Evolutionary conservation across 2,888 invertebrate species (phyloP), one percentile per base, ranked within the genome.

Genomic region (Orthosia gothica): DNA sequence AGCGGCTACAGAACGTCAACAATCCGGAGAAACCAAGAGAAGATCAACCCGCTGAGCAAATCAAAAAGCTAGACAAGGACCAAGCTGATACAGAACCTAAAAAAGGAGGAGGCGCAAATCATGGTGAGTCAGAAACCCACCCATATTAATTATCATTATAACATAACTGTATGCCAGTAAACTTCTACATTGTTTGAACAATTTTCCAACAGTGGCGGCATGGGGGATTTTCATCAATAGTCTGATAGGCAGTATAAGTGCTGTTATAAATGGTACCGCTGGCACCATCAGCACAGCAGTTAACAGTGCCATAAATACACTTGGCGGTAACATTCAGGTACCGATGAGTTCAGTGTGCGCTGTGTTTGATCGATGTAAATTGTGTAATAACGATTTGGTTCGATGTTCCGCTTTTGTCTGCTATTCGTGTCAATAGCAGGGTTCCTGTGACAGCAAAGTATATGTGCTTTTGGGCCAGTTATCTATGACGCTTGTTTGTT

Each of bases 251-350:
- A 92, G 94, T 0, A 95, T 96, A 87, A 92, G 95, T 50, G 92
- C 94, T 55, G 90, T 93, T 40, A 84, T 96, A 77, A 95, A 95
- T 81, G 92, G 94, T 32, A 91, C 94, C 45, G 84, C 95, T 0
- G 81, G 76, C 12, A 87, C 92, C 15, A 85, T 94, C 13, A 93
- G 95, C 9, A 91, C 87, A 0, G 94, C 94, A 1, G 90, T 96
- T 54, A 95, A 96, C 87, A 93, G 92, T 83, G 93, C 93, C 59
- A 93, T 96, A 82, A 94, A 95, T 85, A 95, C 96, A 5, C 20
- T 96, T 58, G 95, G 95, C 90, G 89, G 91, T 70, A 96, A 95
- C 83, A 81, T 96, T 57, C 91, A 96, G 96, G 96, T 96, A 96
- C 79, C 83, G 32, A 65, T 18, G 52, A 49, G 47, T 20, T 70